A percentile compares a stretch with the other conserved stretches of the same genome.
phyloP scores from a whole-genome alignment of 2,888 invertebrate species.

The Hirtodrosophila histrioides region DNA sequence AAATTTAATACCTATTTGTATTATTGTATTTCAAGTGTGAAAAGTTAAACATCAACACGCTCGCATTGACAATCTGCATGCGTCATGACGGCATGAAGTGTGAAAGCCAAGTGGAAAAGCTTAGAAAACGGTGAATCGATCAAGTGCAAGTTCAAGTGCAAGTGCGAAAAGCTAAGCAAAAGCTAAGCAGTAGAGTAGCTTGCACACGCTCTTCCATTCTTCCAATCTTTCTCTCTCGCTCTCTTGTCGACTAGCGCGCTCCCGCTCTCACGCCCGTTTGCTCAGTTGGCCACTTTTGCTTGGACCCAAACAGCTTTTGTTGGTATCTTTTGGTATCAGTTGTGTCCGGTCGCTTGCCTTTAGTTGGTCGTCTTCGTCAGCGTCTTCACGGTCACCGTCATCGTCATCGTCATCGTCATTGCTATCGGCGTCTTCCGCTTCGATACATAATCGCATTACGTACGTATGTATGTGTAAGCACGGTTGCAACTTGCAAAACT shows the following conservation, averaged over 20 bases:
- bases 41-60: background rate
- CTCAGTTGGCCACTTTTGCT: constrained; percentile 28
- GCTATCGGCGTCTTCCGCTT: constrained; percentile 4
- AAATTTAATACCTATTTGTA: background rate
- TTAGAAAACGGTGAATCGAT: constrained; percentile 26
- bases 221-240: background rate
- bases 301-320: constrained; percentile 32
- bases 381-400: background rate
- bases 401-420: background rate
- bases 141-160: constrained; percentile 27
- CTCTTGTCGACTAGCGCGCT: background rate
- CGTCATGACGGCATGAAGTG: constrained; percentile 1
- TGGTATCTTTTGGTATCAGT: constrained; percentile 44
- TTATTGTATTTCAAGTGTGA: constrained; percentile 7
- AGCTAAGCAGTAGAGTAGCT: constrained; percentile 2
- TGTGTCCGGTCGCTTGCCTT: constrained; percentile 40
- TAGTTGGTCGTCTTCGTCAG: constrained; percentile 14
- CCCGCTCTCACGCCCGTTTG: constrained; percentile 3
- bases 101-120: constrained; percentile 11
- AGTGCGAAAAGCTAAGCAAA: background rate
- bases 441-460: constrained; percentile 5
- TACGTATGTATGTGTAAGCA: constrained; percentile 5
- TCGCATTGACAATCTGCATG: background rate
- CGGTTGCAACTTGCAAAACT: constrained; percentile 16
- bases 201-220: constrained; percentile 1